Evolutionary conservation across 2,113 vertebrate species (phyloP).

Genomic region (Hippocampus barbouri): DNA sequence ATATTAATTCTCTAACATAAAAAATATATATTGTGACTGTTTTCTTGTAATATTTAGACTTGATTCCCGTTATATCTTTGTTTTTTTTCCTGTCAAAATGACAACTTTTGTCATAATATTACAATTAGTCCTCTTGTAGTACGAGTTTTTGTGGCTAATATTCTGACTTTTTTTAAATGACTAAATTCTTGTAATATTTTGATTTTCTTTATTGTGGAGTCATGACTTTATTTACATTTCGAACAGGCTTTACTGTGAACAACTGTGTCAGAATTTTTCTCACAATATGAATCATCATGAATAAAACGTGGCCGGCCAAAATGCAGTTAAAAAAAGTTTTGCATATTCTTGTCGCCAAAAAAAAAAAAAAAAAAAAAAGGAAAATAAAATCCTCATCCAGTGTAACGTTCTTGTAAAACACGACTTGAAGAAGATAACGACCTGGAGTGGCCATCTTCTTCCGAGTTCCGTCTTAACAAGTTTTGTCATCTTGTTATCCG

Average conservation of each 20-base stretch:
- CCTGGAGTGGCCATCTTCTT: conserved; percentile 8
- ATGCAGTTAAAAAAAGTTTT: not conserved
- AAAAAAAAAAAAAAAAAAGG: not conserved
- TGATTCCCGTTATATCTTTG: too few relatives aligned
- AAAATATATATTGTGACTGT: not conserved
- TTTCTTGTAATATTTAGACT: not conserved
- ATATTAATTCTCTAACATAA: not conserved
- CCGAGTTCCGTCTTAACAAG: conserved; percentile 20
- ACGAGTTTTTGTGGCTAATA: too few relatives aligned
- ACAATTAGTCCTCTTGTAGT: too few relatives aligned
- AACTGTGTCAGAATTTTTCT: too few relatives aligned
- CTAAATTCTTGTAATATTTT: too few relatives aligned
- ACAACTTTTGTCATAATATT: too few relatives aligned
- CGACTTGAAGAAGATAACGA: conserved; percentile 2
- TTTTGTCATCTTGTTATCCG: conserved; percentile 61
- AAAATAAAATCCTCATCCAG: not conserved
- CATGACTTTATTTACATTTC: too few relatives aligned
- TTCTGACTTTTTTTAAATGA: too few relatives aligned
- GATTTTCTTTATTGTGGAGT: too few relatives aligned
- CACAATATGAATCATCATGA: too few relatives aligned
- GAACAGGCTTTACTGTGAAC: too few relatives aligned
- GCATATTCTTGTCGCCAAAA: not conserved
- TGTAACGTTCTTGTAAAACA: conserved; percentile 2
- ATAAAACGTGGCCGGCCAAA: not conserved
- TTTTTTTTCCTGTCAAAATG: too few relatives aligned